Percentiles rank a stretch among this genome's conserved stretches.
These are phyloP conservation scores for Heliconius hewitsoni DNA, from an alignment of 1,140 invertebrate species.

Conservation along the genomic window DNA sequence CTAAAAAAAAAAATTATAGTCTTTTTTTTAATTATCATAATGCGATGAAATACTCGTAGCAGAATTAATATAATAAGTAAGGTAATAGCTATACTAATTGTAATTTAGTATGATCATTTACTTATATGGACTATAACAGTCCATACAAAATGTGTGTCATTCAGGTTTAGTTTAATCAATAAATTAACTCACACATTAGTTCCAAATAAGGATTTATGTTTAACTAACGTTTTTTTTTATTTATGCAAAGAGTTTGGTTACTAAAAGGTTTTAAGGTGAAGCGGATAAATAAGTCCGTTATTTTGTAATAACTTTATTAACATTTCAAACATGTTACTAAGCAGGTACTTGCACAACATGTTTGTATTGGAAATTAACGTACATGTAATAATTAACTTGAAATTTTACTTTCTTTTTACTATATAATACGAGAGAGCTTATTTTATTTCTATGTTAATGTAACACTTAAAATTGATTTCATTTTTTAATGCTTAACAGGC, in stretches of 20 bases:
- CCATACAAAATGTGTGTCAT: not conserved
- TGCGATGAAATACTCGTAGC: no score
- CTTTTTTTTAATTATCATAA: no score
- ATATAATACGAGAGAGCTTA: not conserved
- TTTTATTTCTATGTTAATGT: not conserved
- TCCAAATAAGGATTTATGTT: not conserved
- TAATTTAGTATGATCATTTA: no score
- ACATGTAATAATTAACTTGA: constrained; percentile 8
- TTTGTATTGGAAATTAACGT: constrained; percentile 14
- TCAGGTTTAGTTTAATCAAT: not conserved
- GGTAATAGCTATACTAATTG: no score
- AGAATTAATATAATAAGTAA: no score
- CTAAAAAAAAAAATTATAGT: no score
- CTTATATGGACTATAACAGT: no score
- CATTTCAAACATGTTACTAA: not conserved
- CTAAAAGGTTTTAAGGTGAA: not conserved
- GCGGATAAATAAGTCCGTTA: not conserved
- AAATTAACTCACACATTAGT: not conserved
- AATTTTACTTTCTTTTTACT: constrained; percentile 1
- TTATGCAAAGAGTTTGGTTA: not conserved
- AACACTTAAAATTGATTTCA: not conserved
- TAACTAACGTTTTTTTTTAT: not conserved
- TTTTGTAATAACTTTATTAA: constrained; percentile 1
- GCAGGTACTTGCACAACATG: constrained; percentile 8
- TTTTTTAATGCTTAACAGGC: not conserved